phyloP scores from a whole-genome alignment of 2,113 vertebrate species.

The Rhizomys pruinosus region DNA sequence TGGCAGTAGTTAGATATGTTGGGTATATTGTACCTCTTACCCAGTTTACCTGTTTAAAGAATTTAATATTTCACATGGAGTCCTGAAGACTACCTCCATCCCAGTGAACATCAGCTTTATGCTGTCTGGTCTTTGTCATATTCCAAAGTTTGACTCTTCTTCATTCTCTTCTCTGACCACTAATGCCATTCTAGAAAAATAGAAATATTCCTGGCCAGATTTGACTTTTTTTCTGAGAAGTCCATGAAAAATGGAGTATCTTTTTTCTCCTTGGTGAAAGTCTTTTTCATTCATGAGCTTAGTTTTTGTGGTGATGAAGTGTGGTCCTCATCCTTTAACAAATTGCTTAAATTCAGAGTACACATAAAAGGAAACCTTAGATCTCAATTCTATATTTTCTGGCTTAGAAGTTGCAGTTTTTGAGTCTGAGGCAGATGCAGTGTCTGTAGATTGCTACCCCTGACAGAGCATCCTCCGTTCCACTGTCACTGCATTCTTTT shows the following conservation, averaged over 20 bases:
- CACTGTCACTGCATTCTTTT: background rate
- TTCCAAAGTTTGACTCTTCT: background rate
- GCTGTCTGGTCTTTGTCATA: background rate
- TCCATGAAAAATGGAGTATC: background rate
- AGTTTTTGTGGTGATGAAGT: conserved; percentile 33
- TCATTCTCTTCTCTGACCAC: background rate
- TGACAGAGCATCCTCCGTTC: background rate
- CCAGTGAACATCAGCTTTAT: no score
- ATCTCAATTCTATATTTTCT: background rate
- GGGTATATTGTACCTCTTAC: background rate
- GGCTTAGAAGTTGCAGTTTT: background rate
- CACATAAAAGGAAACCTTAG: background rate
- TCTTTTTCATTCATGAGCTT: background rate
- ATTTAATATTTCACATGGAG: no score
- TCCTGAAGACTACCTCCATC: background rate
- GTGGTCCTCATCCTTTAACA: background rate
- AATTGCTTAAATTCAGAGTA: background rate
- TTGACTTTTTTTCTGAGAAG: background rate
- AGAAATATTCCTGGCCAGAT: background rate
- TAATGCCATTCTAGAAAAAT: background rate
- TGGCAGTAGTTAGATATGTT: background rate
- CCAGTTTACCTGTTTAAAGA: background rate
- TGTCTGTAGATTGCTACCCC: background rate
- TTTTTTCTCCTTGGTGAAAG: background rate
- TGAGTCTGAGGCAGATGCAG: background rate